phyloP scores from a whole-genome alignment of 2,888 invertebrate genomes.

The Encarsia formosa region DNA sequence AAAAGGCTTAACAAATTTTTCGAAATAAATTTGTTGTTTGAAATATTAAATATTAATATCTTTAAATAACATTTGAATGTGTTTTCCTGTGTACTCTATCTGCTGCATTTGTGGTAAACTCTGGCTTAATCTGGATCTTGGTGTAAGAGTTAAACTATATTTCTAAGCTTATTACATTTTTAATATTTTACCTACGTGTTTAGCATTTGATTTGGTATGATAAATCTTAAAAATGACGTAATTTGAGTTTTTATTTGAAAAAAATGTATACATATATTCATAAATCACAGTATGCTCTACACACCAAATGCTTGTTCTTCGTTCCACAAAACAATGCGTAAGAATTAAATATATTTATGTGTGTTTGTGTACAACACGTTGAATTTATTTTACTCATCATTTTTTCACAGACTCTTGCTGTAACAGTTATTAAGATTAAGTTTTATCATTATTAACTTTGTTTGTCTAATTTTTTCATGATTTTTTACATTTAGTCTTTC shows the following conservation, averaged over 20 bases:
- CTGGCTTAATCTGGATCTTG: slow-evolving; percentile 53
- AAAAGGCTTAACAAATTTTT: too few species aligned
- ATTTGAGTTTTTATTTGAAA: slow-evolving; percentile 6
- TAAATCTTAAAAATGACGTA: slow-evolving; percentile 23
- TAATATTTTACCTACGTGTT: slow-evolving; percentile 34
- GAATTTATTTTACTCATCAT: slow-evolving; percentile 17
- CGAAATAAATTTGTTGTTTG: too few species aligned
- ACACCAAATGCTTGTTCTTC: slow-evolving; percentile 21
- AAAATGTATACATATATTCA: neutral
- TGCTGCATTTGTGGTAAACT: slow-evolving; percentile 51
- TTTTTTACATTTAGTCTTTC: too few species aligned
- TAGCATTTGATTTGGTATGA: slow-evolving; percentile 26
- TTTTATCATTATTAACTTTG: too few species aligned
- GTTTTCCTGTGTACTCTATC: slow-evolving; percentile 51
- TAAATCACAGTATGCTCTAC: slow-evolving; percentile 16
- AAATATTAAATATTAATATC: too few species aligned
- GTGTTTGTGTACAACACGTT: slow-evolving; percentile 10
- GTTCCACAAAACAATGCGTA: slow-evolving; percentile 20
- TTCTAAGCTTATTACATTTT: slow-evolving; percentile 47
- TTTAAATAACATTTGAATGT: too few species aligned
- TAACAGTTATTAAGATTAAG: too few species aligned
- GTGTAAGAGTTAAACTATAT: slow-evolving; percentile 51
- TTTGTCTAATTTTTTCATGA: too few species aligned
- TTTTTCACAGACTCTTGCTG: too few species aligned
- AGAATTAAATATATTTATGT: slow-evolving; percentile 12